Conservation (phyloP, 2,888 invertebrate species). For the Gasteruption jaculator region DNA sequence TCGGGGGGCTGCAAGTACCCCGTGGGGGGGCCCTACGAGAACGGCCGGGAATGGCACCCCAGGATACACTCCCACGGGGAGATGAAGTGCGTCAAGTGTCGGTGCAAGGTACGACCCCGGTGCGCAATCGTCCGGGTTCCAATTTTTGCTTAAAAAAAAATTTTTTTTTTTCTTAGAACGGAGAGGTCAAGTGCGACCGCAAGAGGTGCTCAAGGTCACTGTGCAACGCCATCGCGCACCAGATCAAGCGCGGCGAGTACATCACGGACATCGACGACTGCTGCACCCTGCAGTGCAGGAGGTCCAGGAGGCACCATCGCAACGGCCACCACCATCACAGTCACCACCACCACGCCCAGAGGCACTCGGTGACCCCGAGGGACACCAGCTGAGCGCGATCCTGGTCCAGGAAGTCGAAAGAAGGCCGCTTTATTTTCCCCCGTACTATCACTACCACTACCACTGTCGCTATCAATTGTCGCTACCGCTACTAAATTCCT, state of each 20-base stretch:
- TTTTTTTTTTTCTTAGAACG: constrained; percentile 60
- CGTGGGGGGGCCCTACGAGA: constrained; percentile 60
- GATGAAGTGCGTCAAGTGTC: constrained; percentile 84
- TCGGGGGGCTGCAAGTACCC: constrained; percentile 82
- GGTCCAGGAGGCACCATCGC: constrained; percentile 54
- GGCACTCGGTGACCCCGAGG: constrained; percentile 36
- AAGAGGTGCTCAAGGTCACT: constrained; percentile 74
- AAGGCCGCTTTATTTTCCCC: too few species aligned
- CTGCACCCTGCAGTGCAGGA: constrained; percentile 57
- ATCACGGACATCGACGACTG: constrained; percentile 56
- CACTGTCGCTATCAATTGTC: not conserved
- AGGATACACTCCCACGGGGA: constrained; percentile 82
- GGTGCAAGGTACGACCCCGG: constrained; percentile 73
- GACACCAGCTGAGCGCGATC: constrained; percentile 38
- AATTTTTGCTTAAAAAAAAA: not conserved
- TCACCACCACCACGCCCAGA: constrained; percentile 24
- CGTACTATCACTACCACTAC: constrained; percentile 1
- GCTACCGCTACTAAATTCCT: too few species aligned
- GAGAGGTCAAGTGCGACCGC: constrained; percentile 73
- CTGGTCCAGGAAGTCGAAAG: constrained; percentile 5
- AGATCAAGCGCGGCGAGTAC: constrained; percentile 45
- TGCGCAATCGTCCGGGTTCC: too few species aligned
- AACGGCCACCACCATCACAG: constrained; percentile 48
- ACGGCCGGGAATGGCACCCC: constrained; percentile 85
- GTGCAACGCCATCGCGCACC: constrained; percentile 58